Base-by-base conservation (phyloP, 2,113 vertebrate species). In the Podarcis cretensis region DNA sequence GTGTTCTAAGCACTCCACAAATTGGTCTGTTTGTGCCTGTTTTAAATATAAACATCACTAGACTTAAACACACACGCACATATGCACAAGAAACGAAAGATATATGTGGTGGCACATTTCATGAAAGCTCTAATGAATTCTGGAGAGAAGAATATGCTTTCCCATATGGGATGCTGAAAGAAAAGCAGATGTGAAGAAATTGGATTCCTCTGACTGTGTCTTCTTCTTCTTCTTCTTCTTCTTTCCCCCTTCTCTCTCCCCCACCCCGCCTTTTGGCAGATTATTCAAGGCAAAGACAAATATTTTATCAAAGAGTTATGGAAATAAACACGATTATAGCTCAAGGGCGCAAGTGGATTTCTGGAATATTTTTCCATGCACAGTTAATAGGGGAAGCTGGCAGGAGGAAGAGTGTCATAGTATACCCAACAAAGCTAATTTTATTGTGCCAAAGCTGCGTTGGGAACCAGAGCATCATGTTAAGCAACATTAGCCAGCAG, bases 91-190 rank as follows among this genome's bases (percentile, higher is more conserved):
- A 66, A 71, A 80, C 48, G 43, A 25, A 82, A 82, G 74, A 92
- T 93, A 89, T 92, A 93, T 57, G 68, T 88, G 82, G 86, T 76
- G 2, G n/a, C 20, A 87, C 73, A 13, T 91, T 86, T 90, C 80
- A 84, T 73, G 78, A 81, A 94, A 91, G 95, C 94, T 93, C 87
- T 90, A 84, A 93, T 92, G 93, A 93, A 95, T 94, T 96, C 96
- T 95, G 90, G 81, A 93, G 94, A 91, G 96, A 96, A 89, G 95
- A 96, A 96, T 96, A 95, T 96, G 95, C 94, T 96, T 95, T 92
- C 95, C 97, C 97, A 96, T 93, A 95, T 96, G 96, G 96, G 93
- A 93, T 92, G 94, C 93, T 95, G 87, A 86, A 92, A 92, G 95
- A 83, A 90, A 94, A 90, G 95, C 96, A 95, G 95, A 96, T 96